Base-by-base conservation (phyloP, 2,113 vertebrate genomes). In the Tupaia tana region DNA sequence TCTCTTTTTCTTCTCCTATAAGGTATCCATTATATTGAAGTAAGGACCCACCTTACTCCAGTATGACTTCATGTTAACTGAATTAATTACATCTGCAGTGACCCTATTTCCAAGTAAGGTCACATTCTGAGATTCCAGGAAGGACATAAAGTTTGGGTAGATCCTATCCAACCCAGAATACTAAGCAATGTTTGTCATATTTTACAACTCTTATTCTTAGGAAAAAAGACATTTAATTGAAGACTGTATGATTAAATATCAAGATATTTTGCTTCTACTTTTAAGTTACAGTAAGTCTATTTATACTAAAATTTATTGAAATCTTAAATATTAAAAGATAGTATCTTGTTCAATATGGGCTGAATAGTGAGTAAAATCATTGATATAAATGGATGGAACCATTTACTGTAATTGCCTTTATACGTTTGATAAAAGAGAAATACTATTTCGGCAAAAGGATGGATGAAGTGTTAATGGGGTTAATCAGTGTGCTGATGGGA, bases 401-500 rank as follows among this genome's bases (percentile, higher is more conserved):
- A 84, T 94, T 88, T 94, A 63, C 12, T 91, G 9, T 79, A 89
- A 81, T 94, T 90, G 27, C 6, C 29, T 81, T 89, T 94, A 61
- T 61, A 86, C 83, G n/a, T 89, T 82, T 94, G 63, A 84, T 70
- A 18, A 85, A 93, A 91, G 7, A 95, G 79, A 91, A 90, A 81
- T 69, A 66, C 20, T 89, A n/a, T 86, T 71, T 84, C 8, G 20
- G 25, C 54, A 16, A 70, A 96, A 90, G 56, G 64, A 87, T 91
- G 24, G 79, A 64, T 87, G 54, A 70, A n/a, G 15, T 84, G 13
- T 75, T 85, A 80, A 91, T 93, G 34, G 27, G 63, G 59, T 94
- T 97, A 93, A 92, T 85, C 27, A 24, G 34, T 63, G 24, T 29
- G 61, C n/a, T 74, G 11, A 88, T 85, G 18, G 27, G 71, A 90